Base-by-base conservation (phyloP, 2,113 vertebrate genomes). In the Chloebia gouldiae region DNA sequence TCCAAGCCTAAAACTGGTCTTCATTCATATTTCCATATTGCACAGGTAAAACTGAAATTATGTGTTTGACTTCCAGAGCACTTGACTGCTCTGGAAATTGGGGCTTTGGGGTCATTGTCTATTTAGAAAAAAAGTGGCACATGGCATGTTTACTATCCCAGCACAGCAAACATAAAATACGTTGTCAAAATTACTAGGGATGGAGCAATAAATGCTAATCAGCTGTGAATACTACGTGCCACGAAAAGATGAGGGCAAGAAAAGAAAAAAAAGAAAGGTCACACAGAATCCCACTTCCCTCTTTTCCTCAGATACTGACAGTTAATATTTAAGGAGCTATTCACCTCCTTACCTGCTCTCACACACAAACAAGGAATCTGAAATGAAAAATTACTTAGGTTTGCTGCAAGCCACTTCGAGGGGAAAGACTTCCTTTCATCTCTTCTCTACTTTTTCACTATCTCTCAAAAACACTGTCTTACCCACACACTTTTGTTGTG, bases 121-220 rank as follows among this genome's bases (percentile, higher is more conserved):
- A 50, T 64, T 83, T 64, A 90, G 53, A 65, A 42, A 54, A 19
- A 27, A 88, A 60, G 28, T 1, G 0, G 60, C 56, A 77, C 1
- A 0, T 45, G 39, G 28, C 64, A 54, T 42, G 7, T 44, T 92
- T 51, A 63, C 75, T 69, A 72, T 72, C 91, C 56, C 70, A 96
- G 78, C 63, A 66, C 4, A 15, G 53, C 54, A 93, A 73, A 86
- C 23, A 35, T 42, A 70, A 94, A 96, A 92, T 28, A 64, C 17
- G 27, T 56, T 54, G 56, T 90, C 83, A 96, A 80, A 91, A 94
- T 94, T 92, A 88, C 45, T 76, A 61, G 59, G 21, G 70, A 61
- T 87, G 45, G 50, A 96, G 61, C 28, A 65, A 94, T 28, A 88
- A 93, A 90, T 93, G 91, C 37, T 68, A 77, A 30, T 60, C 50